Conservation (phyloP, 2,888 invertebrate species). For the Mesoligia furuncula region DNA sequence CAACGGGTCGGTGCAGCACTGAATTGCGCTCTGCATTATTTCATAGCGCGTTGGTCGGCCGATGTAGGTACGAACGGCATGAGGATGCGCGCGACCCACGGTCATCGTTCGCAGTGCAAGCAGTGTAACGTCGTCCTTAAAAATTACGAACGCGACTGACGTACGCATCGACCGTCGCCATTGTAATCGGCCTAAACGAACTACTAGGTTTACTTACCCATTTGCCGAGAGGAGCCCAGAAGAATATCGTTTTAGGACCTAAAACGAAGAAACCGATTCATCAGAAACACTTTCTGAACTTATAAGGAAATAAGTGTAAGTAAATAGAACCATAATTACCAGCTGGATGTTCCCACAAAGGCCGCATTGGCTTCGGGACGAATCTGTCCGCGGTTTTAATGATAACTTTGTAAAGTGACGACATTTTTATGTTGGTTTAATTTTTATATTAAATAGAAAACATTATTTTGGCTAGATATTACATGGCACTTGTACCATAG, state of each 20-base stretch:
- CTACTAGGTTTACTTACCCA: conserved; percentile 93
- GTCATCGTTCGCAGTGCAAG: neutral
- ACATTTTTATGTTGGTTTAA: conserved; percentile 82
- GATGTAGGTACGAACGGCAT: neutral
- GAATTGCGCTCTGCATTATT: neutral
- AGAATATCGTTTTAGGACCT: conserved; percentile 99
- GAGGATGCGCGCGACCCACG: neutral
- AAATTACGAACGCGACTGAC: neutral
- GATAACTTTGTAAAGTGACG: conserved; percentile 90
- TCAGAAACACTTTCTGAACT: conserved; percentile 2
- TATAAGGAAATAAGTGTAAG: neutral
- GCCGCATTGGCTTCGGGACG: conserved; percentile 95
- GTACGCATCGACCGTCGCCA: neutral
- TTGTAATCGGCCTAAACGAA: neutral
- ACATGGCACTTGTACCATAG: conserved; percentile 7
- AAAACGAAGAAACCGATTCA: conserved; percentile 39
- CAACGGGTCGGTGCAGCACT: neutral
- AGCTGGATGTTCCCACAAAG: conserved; percentile 99
- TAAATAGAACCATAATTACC: conserved; percentile 89
- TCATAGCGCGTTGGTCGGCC: neutral
- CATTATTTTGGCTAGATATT: neutral
- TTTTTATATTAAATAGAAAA: conserved; percentile 1
- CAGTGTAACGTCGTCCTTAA: neutral
- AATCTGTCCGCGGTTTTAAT: conserved; percentile 92
- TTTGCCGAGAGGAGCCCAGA: conserved; percentile 99